Evolutionary conservation across 2,797 vertebrate species (phyloP).

Genomic region (Sorex maritimensis): DNA sequence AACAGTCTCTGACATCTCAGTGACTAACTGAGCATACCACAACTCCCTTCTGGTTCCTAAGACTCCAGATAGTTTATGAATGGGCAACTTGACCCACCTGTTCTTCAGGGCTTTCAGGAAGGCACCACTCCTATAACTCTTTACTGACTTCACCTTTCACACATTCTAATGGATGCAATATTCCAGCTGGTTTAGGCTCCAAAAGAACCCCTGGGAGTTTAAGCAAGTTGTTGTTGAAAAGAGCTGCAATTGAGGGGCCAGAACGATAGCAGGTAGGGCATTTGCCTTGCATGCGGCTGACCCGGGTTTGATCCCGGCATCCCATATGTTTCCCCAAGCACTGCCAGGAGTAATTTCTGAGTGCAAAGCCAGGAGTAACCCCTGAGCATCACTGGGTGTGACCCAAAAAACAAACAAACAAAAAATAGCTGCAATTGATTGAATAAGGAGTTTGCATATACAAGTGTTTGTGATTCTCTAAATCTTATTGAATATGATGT

Average conservation of each 20-base stretch:
- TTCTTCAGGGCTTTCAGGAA: constrained; percentile 68
- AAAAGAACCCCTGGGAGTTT: constrained; percentile 32
- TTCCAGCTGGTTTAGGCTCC: constrained; percentile 34
- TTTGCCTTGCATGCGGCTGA: too few species aligned
- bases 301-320: too few species aligned
- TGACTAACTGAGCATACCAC: constrained; percentile 43
- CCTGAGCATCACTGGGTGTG: too few species aligned
- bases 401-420: too few species aligned
- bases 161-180: not conserved
- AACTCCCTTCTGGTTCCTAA: constrained; percentile 20
- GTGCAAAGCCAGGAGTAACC: too few species aligned
- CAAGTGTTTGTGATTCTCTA: not conserved
- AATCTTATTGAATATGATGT: not conserved
- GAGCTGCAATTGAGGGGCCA: constrained; percentile 40
- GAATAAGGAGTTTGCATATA: not conserved
- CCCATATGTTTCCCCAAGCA: too few species aligned
- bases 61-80: not conserved
- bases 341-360: too few species aligned
- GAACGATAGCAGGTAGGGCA: not conserved
- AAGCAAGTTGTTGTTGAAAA: constrained; percentile 43
- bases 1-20: constrained; percentile 57
- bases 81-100: constrained; percentile 26
- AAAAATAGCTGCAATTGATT: constrained; percentile 48
- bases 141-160: constrained; percentile 33
- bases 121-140: not conserved